phyloP scores from a whole-genome alignment of 2,888 invertebrate genomes.

The Thumatha senex region DNA sequence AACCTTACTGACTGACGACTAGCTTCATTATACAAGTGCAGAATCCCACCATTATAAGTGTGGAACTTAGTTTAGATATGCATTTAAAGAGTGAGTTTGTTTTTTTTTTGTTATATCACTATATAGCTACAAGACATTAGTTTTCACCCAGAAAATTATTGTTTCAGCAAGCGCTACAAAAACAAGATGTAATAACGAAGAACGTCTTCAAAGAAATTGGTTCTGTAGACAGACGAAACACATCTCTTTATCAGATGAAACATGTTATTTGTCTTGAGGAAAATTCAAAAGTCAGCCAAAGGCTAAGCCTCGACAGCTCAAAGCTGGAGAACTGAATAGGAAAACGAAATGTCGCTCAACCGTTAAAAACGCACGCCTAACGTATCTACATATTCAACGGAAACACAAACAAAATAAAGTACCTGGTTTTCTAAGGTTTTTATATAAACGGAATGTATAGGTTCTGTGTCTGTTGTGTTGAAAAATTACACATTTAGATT shows the following conservation, averaged over 20 bases:
- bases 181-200: constrained; percentile 59
- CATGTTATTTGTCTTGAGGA: constrained; percentile 73
- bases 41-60: too few relatives aligned
- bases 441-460: too few relatives aligned
- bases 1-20: too few relatives aligned
- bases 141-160: constrained; percentile 45
- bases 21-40: too few relatives aligned
- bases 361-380: constrained; percentile 51
- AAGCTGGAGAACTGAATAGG: constrained; percentile 52
- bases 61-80: too few relatives aligned
- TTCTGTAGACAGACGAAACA: constrained; percentile 68
- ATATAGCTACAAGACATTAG: constrained; percentile 30
- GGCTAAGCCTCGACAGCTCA: constrained; percentile 57
- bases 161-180: constrained; percentile 52
- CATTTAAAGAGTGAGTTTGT: too few relatives aligned
- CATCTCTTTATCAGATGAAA: constrained; percentile 75
- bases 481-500: too few relatives aligned
- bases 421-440: too few relatives aligned
- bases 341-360: constrained; percentile 54
- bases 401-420: too few relatives aligned
- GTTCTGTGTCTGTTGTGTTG: too few relatives aligned
- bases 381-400: constrained; percentile 6
- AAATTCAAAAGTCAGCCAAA: constrained; percentile 70
- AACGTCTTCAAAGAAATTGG: constrained; percentile 70
- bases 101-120: constrained; percentile 6